Evolutionary conservation across 2,113 vertebrate species (phyloP).

Genomic region (Pelmatolapia mariae): DNA sequence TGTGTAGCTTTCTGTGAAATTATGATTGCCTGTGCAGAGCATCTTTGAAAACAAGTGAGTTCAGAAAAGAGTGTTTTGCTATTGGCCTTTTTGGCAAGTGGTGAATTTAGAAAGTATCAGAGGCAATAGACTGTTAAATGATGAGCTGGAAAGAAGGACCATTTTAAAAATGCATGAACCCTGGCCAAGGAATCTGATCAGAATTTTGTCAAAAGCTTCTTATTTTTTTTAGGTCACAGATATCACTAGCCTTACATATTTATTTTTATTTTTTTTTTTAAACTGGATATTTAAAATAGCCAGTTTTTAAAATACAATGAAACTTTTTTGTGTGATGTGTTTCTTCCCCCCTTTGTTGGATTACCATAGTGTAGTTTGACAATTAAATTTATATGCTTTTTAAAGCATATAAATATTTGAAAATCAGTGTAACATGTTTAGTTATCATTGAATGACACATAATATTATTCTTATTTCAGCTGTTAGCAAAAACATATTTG

Average conservation of each 20-base stretch:
- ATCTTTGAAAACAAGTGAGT: background rate
- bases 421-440: background rate
- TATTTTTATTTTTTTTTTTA: background rate
- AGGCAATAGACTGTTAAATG: background rate
- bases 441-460: background rate
- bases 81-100: background rate
- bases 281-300: background rate
- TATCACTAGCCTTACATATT: background rate
- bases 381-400: background rate
- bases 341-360: background rate
- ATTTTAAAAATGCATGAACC: background rate
- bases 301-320: background rate
- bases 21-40: background rate
- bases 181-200: background rate
- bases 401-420: background rate
- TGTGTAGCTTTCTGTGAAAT: background rate
- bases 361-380: background rate
- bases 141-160: background rate
- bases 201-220: background rate
- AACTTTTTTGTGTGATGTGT: background rate
- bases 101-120: background rate
- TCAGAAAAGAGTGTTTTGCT: background rate
- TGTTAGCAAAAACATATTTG: background rate
- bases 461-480: background rate
- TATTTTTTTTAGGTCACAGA: background rate